These are phyloP conservation scores for Sebastes baramenuke DNA, from an alignment of 2,797 vertebrate species.

Conservation along the genomic window DNA sequence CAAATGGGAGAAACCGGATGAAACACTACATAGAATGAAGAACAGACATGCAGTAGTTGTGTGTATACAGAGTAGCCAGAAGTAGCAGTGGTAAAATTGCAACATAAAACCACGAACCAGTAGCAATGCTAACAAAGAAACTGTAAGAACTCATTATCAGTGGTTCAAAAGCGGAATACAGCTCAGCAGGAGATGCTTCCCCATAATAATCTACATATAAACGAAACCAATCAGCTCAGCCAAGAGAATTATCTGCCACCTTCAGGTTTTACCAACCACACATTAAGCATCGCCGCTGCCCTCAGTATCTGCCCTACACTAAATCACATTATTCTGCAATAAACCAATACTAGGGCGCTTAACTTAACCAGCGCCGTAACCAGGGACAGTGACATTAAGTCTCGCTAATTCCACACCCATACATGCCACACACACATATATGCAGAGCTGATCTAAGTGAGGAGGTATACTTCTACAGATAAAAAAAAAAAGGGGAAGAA, in stretches of 20 bases:
- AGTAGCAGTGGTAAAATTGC: not conserved
- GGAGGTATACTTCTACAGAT: slow-evolving; percentile 16
- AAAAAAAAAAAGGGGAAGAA: slow-evolving; percentile 15
- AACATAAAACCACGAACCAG: not conserved
- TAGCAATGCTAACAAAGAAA: not conserved
- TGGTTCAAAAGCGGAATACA: slow-evolving; percentile 4
- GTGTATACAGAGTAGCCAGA: not conserved
- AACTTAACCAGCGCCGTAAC: slow-evolving; percentile 48
- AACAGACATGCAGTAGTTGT: not conserved
- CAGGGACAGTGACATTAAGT: slow-evolving; percentile 69
- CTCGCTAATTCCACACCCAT: slow-evolving; percentile 62
- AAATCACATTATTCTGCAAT: slow-evolving; percentile 56
- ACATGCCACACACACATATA: slow-evolving; percentile 28
- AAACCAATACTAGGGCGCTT: slow-evolving; percentile 45
- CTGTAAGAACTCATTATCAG: not conserved
- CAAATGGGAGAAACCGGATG: not conserved
- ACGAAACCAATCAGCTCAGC: slow-evolving; percentile 46
- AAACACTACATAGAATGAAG: not conserved
- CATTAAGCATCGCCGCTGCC: slow-evolving; percentile 28
- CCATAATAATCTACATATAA: slow-evolving; percentile 38
- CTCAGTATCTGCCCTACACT: slow-evolving; percentile 29
- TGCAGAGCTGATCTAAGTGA: slow-evolving; percentile 35
- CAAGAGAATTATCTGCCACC: slow-evolving; percentile 34
- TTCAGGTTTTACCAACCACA: slow-evolving; percentile 44
- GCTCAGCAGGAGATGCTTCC: slow-evolving; percentile 3